These are phyloP conservation scores for Pluvialis apricaria DNA, from an alignment of 2,113 vertebrate genomes.

Conservation along the genomic window DNA sequence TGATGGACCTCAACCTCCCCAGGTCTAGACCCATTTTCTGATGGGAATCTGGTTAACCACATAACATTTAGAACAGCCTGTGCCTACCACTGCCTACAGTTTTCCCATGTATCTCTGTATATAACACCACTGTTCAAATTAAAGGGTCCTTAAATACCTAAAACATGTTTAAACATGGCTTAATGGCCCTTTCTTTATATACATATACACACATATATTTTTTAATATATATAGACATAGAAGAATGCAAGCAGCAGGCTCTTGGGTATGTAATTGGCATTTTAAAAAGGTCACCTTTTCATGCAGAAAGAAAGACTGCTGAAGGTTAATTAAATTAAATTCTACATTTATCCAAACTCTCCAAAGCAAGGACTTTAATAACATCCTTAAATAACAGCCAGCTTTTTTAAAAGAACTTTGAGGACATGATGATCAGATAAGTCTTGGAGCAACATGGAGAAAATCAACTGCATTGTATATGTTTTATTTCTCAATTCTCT, in stretches of 20 bases:
- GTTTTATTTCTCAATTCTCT: background rate
- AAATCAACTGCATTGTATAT: background rate
- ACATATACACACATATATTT: background rate
- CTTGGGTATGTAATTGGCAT: constrained; percentile 15
- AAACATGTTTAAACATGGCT: background rate
- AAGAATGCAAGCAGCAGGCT: constrained; percentile 6
- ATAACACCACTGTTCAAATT: background rate
- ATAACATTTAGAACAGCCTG: background rate
- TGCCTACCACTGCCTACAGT: background rate
- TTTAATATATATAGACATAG: background rate
- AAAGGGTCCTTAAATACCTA: background rate
- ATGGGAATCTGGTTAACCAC: background rate
- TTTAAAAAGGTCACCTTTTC: constrained; percentile 56
- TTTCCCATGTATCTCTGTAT: background rate
- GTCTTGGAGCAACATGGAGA: background rate
- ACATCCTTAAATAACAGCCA: constrained; percentile 24
- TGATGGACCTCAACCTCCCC: background rate
- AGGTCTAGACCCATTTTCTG: background rate
- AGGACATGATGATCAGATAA: background rate
- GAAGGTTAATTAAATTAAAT: constrained; percentile 60
- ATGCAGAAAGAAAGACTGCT: constrained; percentile 1
- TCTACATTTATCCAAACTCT: constrained; percentile 18
- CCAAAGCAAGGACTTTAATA: constrained; percentile 35
- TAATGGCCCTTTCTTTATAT: background rate
- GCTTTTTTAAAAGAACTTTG: constrained; percentile 6